Percentiles rank a stretch among this genome's conserved stretches.
These are phyloP conservation scores for Hoplodrina blanda DNA, from an alignment of 2,888 invertebrate genomes.

Conservation along the genomic window DNA sequence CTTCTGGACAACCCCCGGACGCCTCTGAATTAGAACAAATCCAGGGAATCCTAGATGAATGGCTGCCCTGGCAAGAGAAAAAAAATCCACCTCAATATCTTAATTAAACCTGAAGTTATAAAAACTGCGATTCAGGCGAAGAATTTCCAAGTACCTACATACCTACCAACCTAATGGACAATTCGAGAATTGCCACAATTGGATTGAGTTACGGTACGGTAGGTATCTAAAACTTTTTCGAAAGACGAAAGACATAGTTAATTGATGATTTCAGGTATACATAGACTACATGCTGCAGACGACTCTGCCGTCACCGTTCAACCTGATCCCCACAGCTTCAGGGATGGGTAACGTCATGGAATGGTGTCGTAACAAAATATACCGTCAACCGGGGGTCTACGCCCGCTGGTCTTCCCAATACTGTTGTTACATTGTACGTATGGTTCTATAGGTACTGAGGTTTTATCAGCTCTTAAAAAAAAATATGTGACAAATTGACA, in stretches of 20 bases:
- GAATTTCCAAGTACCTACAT: background rate
- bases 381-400: slow-evolving; percentile 73
- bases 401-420: slow-evolving; percentile 86
- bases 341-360: slow-evolving; percentile 86
- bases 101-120: slow-evolving; percentile 17
- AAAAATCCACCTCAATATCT: background rate
- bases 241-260: background rate
- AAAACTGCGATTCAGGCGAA: slow-evolving; percentile 18
- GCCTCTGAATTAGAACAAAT: too few relatives aligned
- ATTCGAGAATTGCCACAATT: slow-evolving; percentile 16
- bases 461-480: background rate
- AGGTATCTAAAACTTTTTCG: slow-evolving; percentile 8
- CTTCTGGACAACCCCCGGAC: too few relatives aligned
- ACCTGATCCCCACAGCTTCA: slow-evolving; percentile 91
- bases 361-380: slow-evolving; percentile 83
- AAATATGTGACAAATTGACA: too few relatives aligned
- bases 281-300: slow-evolving; percentile 93
- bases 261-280: slow-evolving; percentile 88
- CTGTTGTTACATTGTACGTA: slow-evolving; percentile 82
- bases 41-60: too few relatives aligned
- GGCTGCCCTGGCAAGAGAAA: too few relatives aligned
- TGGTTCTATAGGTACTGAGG: background rate
- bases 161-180: slow-evolving; percentile 1
- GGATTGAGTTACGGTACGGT: background rate
- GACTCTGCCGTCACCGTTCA: slow-evolving; percentile 93